Evolutionary conservation across 2,888 invertebrate species (phyloP).

Genomic region (Hyles lineata): DNA sequence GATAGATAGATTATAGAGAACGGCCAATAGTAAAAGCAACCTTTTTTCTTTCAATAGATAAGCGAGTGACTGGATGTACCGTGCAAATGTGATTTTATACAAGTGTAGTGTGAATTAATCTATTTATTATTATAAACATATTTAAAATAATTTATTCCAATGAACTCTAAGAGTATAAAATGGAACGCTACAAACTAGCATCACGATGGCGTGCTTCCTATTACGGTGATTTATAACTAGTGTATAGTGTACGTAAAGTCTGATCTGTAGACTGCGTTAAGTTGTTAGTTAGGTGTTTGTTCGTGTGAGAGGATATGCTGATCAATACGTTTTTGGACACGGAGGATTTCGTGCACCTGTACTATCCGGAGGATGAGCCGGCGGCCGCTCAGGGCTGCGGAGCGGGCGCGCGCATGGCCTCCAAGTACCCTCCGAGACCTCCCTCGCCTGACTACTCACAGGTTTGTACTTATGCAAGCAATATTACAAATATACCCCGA

Average conservation of each 20-base stretch:
- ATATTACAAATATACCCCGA: not conserved
- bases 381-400: conserved; percentile 75
- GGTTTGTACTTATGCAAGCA: conserved; percentile 58
- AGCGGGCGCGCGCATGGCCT: conserved; percentile 78
- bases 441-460: conserved; percentile 77
- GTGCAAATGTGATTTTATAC: conserved; percentile 79
- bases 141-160: conserved; percentile 54
- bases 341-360: conserved; percentile 83
- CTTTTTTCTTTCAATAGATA: conserved; percentile 57
- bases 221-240: conserved; percentile 64
- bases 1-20: too few species aligned
- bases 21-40: conserved; percentile 39
- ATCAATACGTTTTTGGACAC: conserved; percentile 83
- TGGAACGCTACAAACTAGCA: conserved; percentile 73
- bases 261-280: conserved; percentile 72
- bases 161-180: conserved; percentile 51
- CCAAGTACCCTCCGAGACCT: conserved; percentile 75
- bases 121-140: conserved; percentile 56
- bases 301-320: conserved; percentile 75
- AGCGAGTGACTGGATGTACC: conserved; percentile 56
- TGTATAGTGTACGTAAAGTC: conserved; percentile 68
- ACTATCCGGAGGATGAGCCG: conserved; percentile 81
- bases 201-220: conserved; percentile 75
- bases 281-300: conserved; percentile 72
- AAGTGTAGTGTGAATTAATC: conserved; percentile 69